Evolutionary conservation across 2,113 vertebrate genomes (phyloP).

Genomic region (Catharus bicknelli): DNA sequence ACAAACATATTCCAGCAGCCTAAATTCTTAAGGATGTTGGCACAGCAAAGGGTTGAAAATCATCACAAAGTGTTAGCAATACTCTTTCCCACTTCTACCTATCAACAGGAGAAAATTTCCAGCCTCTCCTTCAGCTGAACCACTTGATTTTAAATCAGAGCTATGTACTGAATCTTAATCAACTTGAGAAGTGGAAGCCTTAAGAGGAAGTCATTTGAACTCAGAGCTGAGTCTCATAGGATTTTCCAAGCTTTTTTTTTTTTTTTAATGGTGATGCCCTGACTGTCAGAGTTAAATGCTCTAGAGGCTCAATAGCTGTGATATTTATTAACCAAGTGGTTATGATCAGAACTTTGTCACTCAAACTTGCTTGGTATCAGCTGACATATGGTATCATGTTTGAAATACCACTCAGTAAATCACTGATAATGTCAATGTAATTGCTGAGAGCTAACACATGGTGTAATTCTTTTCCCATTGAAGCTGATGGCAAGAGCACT

Average conservation of each 20-base stretch:
- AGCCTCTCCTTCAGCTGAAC: neutral
- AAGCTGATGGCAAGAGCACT: neutral
- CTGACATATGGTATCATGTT: slow-evolving; percentile 45
- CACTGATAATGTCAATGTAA: slow-evolving; percentile 63
- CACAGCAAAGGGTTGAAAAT: neutral
- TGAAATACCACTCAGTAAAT: slow-evolving; percentile 61
- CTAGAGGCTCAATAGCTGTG: slow-evolving; percentile 18
- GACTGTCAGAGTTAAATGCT: slow-evolving; percentile 22
- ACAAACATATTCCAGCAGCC: neutral
- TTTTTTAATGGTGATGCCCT: neutral
- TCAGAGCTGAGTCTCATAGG: neutral
- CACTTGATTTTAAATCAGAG: neutral
- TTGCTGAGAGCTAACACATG: slow-evolving; percentile 40
- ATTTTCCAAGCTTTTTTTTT: neutral
- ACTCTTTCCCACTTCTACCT: neutral
- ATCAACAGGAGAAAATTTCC: slow-evolving; percentile 30
- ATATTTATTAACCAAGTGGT: slow-evolving; percentile 56
- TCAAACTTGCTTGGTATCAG: slow-evolving; percentile 46
- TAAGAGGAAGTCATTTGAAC: slow-evolving; percentile 20
- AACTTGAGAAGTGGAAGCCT: slow-evolving; percentile 10
- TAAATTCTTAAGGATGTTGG: neutral
- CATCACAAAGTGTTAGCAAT: neutral
- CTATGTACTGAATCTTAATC: slow-evolving; percentile 22
- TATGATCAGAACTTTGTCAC: slow-evolving; percentile 51
- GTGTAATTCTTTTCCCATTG: slow-evolving; percentile 51